Evolutionary conservation across 2,888 invertebrate species (phyloP).

Genomic region (Heteromurus nitidus): DNA sequence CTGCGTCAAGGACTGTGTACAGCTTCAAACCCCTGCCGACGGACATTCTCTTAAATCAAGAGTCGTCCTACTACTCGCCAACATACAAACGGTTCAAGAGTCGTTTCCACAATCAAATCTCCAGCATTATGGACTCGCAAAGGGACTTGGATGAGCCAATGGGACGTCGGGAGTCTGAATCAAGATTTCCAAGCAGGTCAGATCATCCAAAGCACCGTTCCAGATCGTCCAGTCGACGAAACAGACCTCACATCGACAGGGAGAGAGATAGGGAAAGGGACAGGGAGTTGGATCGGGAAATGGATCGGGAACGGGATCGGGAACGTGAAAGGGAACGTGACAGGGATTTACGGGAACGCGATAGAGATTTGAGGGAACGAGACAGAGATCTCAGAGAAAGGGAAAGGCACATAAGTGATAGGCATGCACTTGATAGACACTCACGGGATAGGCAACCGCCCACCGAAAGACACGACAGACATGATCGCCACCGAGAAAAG

Average conservation of each 20-base stretch:
- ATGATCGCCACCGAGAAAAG: background rate
- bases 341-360: background rate
- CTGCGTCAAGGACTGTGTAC: slow-evolving; percentile 41
- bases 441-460: slow-evolving; percentile 6
- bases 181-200: slow-evolving; percentile 3
- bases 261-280: slow-evolving; percentile 23
- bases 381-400: slow-evolving; percentile 3
- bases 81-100: slow-evolving; percentile 41
- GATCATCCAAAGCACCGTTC: slow-evolving; percentile 23
- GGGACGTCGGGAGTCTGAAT: slow-evolving; percentile 29
- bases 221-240: background rate
- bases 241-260: background rate
- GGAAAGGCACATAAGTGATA: slow-evolving; percentile 8
- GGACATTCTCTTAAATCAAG: slow-evolving; percentile 35
- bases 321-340: slow-evolving; percentile 1
- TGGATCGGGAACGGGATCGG: slow-evolving; percentile 15
- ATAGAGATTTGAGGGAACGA: background rate
- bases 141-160: slow-evolving; percentile 37
- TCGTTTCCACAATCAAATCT: slow-evolving; percentile 35
- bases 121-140: slow-evolving; percentile 36
- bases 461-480: slow-evolving; percentile 2
- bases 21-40: slow-evolving; percentile 42
- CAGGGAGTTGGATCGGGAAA: background rate
- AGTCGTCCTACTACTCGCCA: slow-evolving; percentile 50
- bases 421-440: slow-evolving; percentile 11